Evolutionary conservation across 2,888 invertebrate genomes (phyloP), one percentile per base, ranked within the genome.

Genomic region (Euspilapteryx auroguttella): DNA sequence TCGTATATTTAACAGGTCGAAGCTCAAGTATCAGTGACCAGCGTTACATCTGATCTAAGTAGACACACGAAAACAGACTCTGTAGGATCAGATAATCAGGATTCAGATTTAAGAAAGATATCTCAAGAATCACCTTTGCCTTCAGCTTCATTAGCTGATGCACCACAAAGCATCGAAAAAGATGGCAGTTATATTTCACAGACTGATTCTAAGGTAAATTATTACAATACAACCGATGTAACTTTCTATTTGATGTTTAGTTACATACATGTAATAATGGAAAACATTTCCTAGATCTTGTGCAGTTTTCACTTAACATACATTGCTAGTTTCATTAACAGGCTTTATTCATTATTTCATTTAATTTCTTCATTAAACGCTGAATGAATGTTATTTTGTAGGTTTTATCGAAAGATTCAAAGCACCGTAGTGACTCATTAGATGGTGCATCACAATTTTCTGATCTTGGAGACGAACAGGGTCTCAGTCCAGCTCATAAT

Each of bases 401-500:
- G 75, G 57, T 65, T 6, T 71, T 69, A 31, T 69, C 66, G 5
- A 64, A 61, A 41, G 65, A 68, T 29, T 75, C 75, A 5, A 73
- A 75, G 40, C 73, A 66, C 28, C 53, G 75, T 37, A 77, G 76
- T 44, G 76, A 77, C 38, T 77, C 77, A 1, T 44, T 77, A 35
- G 77, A 77, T 27, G 77, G 76, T 45, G 47, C 75, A 2, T 75
- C 77, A 5, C 76, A 75, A 36, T 76, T 76, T 44, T 77, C 77
- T 12, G 77, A 77, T 36, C 49, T 77, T 36, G 77, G 76, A 34
- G 77, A 77, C n/a, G n/a, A n/a, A n/a, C n/a, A n/a, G n/a, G n/a
- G n/a, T n/a, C n/a, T n/a, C n/a, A 75, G 71, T 38, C 68, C 73
- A 21, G 61, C 63, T 11, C 69, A 62, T 25, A 57, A 44, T 32